These are phyloP conservation scores for Drosophila watanabei DNA, from an alignment of 1,140 invertebrate genomes.

Conservation along the genomic window DNA sequence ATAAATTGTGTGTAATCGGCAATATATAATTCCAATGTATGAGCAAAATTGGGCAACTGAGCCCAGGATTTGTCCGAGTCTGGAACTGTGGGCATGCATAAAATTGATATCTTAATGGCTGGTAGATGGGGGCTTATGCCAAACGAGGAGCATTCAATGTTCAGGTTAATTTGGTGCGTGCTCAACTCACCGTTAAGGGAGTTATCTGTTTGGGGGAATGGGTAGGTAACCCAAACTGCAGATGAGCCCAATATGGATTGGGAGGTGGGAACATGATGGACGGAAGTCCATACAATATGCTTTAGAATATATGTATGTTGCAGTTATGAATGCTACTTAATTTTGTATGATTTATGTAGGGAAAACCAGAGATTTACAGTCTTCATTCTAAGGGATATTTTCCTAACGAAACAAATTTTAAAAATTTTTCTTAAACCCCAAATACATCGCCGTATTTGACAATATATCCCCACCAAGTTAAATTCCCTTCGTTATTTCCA, in stretches of 20 bases:
- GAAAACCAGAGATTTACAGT: background rate
- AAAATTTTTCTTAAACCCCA: background rate
- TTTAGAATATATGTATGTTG: background rate
- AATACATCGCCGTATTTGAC: background rate
- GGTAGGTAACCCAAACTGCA: constrained; percentile 12
- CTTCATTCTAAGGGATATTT: background rate
- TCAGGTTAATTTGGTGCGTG: constrained; percentile 57
- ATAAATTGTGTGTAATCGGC: constrained; percentile 49
- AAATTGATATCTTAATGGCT: constrained; percentile 68
- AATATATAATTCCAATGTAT: constrained; percentile 65
- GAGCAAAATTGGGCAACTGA: constrained; percentile 47
- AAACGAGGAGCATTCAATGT: constrained; percentile 26
- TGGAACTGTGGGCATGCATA: constrained; percentile 64
- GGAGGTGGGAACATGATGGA: background rate
- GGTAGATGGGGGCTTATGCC: constrained; percentile 2
- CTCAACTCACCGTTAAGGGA: constrained; percentile 46
- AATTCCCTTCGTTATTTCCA: too few species aligned
- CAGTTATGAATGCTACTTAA: constrained; percentile 1
- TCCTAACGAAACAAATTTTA: too few species aligned
- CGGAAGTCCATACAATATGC: constrained; percentile 29
- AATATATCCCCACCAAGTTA: background rate
- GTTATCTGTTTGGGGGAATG: constrained; percentile 25
- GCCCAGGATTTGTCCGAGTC: constrained; percentile 52
- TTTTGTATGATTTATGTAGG: background rate
- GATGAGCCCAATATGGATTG: constrained; percentile 26